phyloP scores from a whole-genome alignment of 1,140 invertebrate species.

The Caenorhabditis inopinata region DNA sequence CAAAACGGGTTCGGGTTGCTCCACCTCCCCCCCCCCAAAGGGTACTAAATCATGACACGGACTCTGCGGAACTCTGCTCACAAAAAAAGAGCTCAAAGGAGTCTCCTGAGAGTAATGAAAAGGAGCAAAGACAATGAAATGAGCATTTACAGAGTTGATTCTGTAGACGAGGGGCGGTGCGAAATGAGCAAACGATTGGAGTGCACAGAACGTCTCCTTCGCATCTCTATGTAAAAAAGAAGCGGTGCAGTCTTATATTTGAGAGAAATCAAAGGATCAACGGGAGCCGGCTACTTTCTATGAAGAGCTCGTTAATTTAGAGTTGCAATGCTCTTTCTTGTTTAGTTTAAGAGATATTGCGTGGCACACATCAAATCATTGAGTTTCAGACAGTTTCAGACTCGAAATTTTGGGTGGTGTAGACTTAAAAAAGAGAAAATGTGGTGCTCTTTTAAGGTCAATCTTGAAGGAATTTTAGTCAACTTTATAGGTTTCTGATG shows the following conservation, averaged over 20 bases:
- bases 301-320: too few species aligned
- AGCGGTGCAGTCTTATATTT: slow-evolving; percentile 23
- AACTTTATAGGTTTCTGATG: too few species aligned
- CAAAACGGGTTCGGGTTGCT: neutral
- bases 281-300: too few species aligned
- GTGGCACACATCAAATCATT: too few species aligned
- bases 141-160: neutral
- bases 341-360: too few species aligned
- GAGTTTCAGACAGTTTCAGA: too few species aligned
- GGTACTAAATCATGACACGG: slow-evolving; percentile 26
- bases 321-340: too few species aligned
- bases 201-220: slow-evolving; percentile 6
- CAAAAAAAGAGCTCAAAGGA: neutral
- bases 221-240: neutral
- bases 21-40: slow-evolving; percentile 13
- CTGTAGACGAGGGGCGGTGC: neutral
- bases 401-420: too few species aligned
- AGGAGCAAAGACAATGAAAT: neutral
- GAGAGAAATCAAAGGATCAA: neutral
- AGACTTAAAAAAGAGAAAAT: too few species aligned
- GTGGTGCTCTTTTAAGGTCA: too few species aligned
- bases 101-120: slow-evolving; percentile 22
- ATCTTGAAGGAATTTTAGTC: too few species aligned
- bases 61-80: neutral
- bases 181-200: slow-evolving; percentile 27